A percentile compares a stretch with the other conserved stretches of the same genome.
Conservation (phyloP, 1,140 invertebrate species). For the Drosophila ananassae region DNA sequence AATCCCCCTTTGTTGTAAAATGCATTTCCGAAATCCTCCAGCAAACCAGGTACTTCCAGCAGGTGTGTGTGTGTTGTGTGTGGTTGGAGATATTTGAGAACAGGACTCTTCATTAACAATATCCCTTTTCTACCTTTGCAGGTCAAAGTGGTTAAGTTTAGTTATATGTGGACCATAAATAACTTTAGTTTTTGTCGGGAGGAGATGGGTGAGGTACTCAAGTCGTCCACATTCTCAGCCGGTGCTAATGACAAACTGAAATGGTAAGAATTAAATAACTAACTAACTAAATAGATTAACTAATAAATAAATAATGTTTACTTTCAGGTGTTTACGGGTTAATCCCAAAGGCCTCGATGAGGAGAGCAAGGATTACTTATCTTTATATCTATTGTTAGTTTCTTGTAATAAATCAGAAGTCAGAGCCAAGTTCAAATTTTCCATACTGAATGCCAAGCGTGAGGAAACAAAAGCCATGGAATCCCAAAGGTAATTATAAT, state of each 20-base stretch:
- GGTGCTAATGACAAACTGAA: slow-evolving; percentile 99
- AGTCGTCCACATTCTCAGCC: slow-evolving; percentile 99
- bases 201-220: slow-evolving; percentile 99
- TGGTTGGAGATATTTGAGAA: not conserved
- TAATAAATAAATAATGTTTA: not conserved
- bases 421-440: slow-evolving; percentile 99
- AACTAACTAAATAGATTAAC: not conserved
- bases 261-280: slow-evolving; percentile 89
- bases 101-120: not conserved
- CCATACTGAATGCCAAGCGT: slow-evolving; percentile 99
- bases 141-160: slow-evolving; percentile 99
- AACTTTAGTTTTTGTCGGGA: slow-evolving; percentile 99
- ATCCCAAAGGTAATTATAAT: slow-evolving; percentile 85
- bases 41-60: slow-evolving; percentile 5
- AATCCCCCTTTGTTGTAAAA: slow-evolving; percentile 60
- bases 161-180: slow-evolving; percentile 99
- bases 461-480: slow-evolving; percentile 99
- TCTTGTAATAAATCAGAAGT: slow-evolving; percentile 99
- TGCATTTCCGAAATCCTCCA: slow-evolving; percentile 55
- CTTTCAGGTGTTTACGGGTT: slow-evolving; percentile 95
- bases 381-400: slow-evolving; percentile 98
- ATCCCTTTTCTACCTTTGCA: slow-evolving; percentile 85
- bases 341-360: slow-evolving; percentile 99
- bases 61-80: slow-evolving; percentile 33
- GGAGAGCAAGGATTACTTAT: slow-evolving; percentile 99